A percentile compares a stretch with the other conserved stretches of the same genome.
These are phyloP conservation scores for Siphonodentalium dalli DNA, from an alignment of 2,888 invertebrate genomes.

Conservation along the genomic window DNA sequence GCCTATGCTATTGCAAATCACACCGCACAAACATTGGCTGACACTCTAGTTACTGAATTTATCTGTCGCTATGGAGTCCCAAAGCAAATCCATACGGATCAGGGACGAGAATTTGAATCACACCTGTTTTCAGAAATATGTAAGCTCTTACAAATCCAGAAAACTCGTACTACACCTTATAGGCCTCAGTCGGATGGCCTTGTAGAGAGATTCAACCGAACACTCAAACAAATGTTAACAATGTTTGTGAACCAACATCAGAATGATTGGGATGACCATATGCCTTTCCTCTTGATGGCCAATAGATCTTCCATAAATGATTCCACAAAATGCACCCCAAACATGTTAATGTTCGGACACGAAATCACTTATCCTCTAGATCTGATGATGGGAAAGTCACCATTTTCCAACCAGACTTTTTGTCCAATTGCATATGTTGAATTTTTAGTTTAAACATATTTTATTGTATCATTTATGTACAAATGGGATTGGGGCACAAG, in stretches of 20 bases:
- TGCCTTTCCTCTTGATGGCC: conserved; percentile 16
- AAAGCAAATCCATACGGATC: conserved; percentile 14
- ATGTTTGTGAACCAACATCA: conserved; percentile 8
- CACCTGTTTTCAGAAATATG: conserved; percentile 15
- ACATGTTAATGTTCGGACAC: no score
- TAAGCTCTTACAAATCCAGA: conserved; percentile 20
- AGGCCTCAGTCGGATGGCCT: conserved; percentile 25
- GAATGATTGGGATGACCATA: conserved; percentile 23
- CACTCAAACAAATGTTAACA: conserved; percentile 16
- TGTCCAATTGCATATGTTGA: no score
- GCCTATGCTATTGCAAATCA: no score
- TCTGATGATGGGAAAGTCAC: no score
- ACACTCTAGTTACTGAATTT: conserved; percentile 15
- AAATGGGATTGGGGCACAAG: no score
- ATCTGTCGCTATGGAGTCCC: conserved; percentile 18
- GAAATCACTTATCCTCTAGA: no score
- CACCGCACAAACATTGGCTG: no score
- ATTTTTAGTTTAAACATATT: no score
- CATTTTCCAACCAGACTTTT: no score
- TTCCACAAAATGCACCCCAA: no score
- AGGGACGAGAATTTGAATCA: conserved; percentile 20
- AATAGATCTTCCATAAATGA: no score
- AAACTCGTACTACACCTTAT: conserved; percentile 22
- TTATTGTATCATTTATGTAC: no score
- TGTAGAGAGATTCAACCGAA: conserved; percentile 22